Evolutionary conservation across 2,113 vertebrate species (phyloP).

Genomic region (Elgaria multicarinata): DNA sequence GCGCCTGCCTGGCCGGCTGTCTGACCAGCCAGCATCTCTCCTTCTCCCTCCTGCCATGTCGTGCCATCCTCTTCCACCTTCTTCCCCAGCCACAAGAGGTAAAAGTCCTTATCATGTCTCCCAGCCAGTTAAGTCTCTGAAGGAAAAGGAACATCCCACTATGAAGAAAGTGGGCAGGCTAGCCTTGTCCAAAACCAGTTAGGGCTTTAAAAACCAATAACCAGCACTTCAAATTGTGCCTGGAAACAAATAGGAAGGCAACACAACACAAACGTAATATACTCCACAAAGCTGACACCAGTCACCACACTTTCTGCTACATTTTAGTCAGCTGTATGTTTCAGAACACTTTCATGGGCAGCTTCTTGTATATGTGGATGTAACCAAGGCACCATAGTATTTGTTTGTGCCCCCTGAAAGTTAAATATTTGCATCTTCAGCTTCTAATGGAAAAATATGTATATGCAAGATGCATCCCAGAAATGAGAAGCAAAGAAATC

Average conservation of each 20-base stretch:
- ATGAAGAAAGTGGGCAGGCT: background rate
- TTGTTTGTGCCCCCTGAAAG: constrained; percentile 58
- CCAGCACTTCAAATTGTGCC: background rate
- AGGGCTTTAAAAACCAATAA: background rate
- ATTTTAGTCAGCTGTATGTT: background rate
- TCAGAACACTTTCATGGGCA: background rate
- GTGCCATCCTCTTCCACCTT: no score
- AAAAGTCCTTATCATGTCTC: no score
- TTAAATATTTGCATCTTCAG: constrained; percentile 62
- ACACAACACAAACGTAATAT: background rate
- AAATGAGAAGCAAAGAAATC: constrained; percentile 58
- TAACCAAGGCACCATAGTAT: background rate
- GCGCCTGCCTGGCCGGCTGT: no score
- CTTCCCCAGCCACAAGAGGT: no score
- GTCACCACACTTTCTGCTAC: background rate
- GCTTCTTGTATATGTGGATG: background rate
- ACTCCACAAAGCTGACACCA: background rate
- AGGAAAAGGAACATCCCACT: background rate
- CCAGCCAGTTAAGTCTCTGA: background rate
- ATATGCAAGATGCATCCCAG: constrained; percentile 39
- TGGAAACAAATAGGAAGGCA: background rate
- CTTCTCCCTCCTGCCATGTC: no score
- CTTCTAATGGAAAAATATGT: constrained; percentile 42
- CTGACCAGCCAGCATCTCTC: no score
- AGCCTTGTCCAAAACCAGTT: background rate